Base-by-base conservation (phyloP, 2,888 invertebrate genomes). In the Drosophila tanythrix region DNA sequence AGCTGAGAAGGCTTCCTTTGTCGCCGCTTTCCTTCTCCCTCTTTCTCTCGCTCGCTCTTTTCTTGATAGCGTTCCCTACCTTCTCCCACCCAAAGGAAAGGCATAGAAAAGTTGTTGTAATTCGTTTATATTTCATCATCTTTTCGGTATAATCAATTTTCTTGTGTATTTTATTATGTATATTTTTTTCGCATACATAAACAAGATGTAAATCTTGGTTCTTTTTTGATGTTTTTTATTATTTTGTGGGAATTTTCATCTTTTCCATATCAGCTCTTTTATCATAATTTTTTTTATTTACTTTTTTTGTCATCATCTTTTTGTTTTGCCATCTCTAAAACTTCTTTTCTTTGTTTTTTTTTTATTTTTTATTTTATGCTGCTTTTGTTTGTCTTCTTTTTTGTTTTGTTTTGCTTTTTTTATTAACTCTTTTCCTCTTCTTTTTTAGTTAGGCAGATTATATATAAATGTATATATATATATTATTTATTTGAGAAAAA, bases 11-110 rank as follows among this genome's bases (percentile, higher is more conserved):
- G 13, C 25, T 57, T 56, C 46, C 63, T n/a, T 51, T 21, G 48
- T 51, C 58, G 27, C 21, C 33, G 29, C n/a, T 18, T 40, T 43
- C 40, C 18, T 21, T 61, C 35, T 38, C 51, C n/a, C 18, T 6
- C n/a, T 29, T n/a, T 27, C 25, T 36, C 21, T 52, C 21, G 25
- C n/a, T 38, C 29, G 25, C n/a, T 38, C 29, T 40, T 18, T 38
- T n/a, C 11, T 36, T 21, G 7, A 13, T 21, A 15, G 33, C 35
- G 13, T 18, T 40, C 50, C 46, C 59, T 67, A 87, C 74, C 86
- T 89, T 73, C 60, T 77, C 84, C 85, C 90, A 72, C 85, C 85
- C 85, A 86, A 85, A 85, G 89, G 90, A 90, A 85, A 85, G 90
- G 90, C 89, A 90, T 72, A 51, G 72, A 74, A 70, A 72, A 66